These are phyloP conservation scores for Trissolcus japonicus DNA, from an alignment of 2,888 invertebrate genomes.

Conservation along the genomic window DNA sequence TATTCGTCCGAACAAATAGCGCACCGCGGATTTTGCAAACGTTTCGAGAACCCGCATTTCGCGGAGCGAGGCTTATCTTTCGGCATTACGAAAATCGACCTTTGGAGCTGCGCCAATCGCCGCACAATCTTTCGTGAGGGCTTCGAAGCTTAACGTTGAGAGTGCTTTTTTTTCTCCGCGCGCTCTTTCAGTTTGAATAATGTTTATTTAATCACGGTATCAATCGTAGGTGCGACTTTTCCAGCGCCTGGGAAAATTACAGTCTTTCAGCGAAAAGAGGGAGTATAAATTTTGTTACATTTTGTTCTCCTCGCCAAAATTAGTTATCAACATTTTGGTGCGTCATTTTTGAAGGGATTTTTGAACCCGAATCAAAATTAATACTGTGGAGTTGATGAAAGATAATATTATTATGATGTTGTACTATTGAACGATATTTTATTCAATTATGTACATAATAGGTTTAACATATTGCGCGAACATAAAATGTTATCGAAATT, in stretches of 20 bases:
- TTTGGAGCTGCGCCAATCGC: constrained; percentile 56
- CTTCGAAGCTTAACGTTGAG: constrained; percentile 52
- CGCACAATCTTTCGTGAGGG: constrained; percentile 56
- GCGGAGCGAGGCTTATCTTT: constrained; percentile 57
- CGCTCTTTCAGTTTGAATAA: constrained; percentile 54
- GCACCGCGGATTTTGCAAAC: constrained; percentile 51
- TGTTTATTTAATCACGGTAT: constrained; percentile 57
- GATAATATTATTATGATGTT: constrained; percentile 45
- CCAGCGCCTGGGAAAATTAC: constrained; percentile 29
- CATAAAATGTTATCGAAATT: too few relatives aligned
- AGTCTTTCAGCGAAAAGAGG: background rate
- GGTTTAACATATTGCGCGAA: constrained; percentile 25
- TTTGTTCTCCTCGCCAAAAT: background rate
- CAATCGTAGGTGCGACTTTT: constrained; percentile 43
- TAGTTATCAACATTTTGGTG: background rate
- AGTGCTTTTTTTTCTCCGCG: constrained; percentile 45
- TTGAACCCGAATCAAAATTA: constrained; percentile 16
- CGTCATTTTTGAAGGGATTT: background rate
- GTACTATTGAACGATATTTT: constrained; percentile 31
- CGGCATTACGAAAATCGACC: constrained; percentile 58
- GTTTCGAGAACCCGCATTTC: constrained; percentile 58
- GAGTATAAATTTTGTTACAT: constrained; percentile 4
- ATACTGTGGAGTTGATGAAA: constrained; percentile 31
- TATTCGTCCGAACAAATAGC: constrained; percentile 52
- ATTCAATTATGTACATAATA: constrained; percentile 37